A percentile compares a stretch with the other conserved stretches of the same genome.
Conservation (phyloP, 2,113 vertebrate species). For the Antechinus stuartii region DNA sequence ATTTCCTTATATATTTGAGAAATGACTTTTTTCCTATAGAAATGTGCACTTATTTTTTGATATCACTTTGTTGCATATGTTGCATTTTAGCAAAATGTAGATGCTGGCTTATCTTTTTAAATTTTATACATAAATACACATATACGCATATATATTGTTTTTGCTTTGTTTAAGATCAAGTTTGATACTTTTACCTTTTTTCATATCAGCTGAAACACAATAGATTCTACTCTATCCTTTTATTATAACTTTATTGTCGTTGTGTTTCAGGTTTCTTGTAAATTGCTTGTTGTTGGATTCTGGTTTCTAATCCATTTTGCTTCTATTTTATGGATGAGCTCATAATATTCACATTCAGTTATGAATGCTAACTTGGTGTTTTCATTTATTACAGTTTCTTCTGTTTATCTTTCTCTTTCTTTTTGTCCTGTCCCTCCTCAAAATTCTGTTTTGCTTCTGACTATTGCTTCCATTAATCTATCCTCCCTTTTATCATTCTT, state of each 20-base stretch:
- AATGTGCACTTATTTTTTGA: neutral
- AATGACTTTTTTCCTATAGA: neutral
- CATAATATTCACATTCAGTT: neutral
- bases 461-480: neutral
- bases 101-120: neutral
- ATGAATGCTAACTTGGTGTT: no score
- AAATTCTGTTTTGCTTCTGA: neutral
- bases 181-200: neutral
- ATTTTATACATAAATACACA: neutral
- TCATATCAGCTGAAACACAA: neutral
- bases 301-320: neutral
- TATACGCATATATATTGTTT: neutral
- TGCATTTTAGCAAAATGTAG: neutral
- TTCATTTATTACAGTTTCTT: neutral
- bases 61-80: neutral
- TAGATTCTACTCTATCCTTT: neutral
- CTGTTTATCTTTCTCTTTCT: neutral
- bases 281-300: neutral
- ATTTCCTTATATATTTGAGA: neutral
- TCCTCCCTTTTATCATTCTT: neutral
- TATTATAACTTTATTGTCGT: neutral
- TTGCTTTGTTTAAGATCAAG: neutral
- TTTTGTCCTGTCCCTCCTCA: neutral
- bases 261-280: neutral
- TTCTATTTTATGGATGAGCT: neutral